Base-by-base conservation (phyloP, 1,140 invertebrate genomes). In the Mya arenaria region DNA sequence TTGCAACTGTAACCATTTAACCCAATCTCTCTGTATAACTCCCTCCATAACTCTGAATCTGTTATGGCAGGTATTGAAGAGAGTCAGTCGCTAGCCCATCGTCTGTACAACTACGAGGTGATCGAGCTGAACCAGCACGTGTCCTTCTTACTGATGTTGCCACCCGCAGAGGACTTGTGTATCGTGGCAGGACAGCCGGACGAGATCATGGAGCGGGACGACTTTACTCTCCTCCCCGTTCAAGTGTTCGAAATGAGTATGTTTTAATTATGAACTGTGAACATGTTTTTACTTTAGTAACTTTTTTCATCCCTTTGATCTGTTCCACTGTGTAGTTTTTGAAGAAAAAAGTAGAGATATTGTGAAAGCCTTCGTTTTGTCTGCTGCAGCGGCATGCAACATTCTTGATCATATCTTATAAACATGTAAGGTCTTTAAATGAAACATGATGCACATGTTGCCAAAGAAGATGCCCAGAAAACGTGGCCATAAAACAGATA, bases 41-140 rank as follows among this genome's bases (percentile, higher is more conserved):
- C n/a, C n/a, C n/a, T n/a, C n/a, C n/a, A n/a, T n/a, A n/a, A n/a
- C n/a, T n/a, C 48, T 23, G 8, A n/a, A 52, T 1, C 2, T 52
- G 1, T 52, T 56, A 30, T 81, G 86, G 19, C 77, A 91, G 91
- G 89, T 77, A 86, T 84, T 96, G 97, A 93, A 94, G 92, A 93
- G 30, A 93, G 90, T 62, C 80, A 75, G 66, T 81, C 84, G 10
- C 60, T 73, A 17, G 88, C 62, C 36, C 87, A 90, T 79, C 92
- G 98, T 83, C 92, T 99, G 25, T 99, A 98, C 92, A 97, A 98
- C 86, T 94, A 96, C 8, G 98, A 99, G 93, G 96, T 99, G 0
- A 96, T 99, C 60, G 98, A 99, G 92, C 93, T 98, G 1, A 97
- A 96, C 84, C 93, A 94, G 60, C 96, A 98, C 78, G 97, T 99